Conservation (phyloP, 2,888 invertebrate genomes). For the Thelaira solivaga region DNA sequence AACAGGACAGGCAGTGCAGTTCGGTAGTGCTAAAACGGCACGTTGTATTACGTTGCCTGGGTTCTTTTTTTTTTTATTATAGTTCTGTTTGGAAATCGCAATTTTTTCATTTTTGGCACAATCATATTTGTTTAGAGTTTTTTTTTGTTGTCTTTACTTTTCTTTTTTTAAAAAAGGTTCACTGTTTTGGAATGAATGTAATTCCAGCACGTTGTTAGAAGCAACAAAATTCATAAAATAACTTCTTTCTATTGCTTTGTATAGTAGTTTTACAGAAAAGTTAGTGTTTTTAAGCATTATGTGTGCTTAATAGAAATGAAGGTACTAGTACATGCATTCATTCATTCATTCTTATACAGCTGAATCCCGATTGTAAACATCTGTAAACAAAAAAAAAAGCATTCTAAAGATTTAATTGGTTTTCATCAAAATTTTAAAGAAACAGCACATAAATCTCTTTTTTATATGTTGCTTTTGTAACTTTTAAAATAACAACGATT, state of each 20-base stretch:
- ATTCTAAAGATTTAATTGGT: too few species aligned
- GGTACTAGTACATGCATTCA: too few species aligned
- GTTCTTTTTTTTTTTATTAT: background rate
- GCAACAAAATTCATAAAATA: constrained; percentile 31
- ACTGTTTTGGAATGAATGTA: constrained; percentile 14
- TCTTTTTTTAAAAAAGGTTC: background rate
- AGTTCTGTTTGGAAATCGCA: background rate
- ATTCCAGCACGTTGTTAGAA: constrained; percentile 54
- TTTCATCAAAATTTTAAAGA: too few species aligned
- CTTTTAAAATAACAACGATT: too few species aligned
- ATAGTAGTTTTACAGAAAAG: background rate
- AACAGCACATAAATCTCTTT: too few species aligned
- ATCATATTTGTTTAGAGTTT: constrained; percentile 13
- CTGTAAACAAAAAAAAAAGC: too few species aligned
- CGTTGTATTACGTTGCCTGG: constrained; percentile 37
- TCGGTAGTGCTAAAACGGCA: constrained; percentile 46
- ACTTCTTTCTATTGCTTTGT: constrained; percentile 14
- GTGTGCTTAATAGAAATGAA: background rate
- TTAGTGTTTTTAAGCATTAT: background rate
- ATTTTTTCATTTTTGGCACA: constrained; percentile 4
- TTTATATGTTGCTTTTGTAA: too few species aligned
- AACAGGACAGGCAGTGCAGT: too few species aligned
- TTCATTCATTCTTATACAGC: too few species aligned
- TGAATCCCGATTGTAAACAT: too few species aligned
- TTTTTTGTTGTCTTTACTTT: background rate